Evolutionary conservation across 2,888 invertebrate species (phyloP).

Genomic region (Leucoptera coffeella): DNA sequence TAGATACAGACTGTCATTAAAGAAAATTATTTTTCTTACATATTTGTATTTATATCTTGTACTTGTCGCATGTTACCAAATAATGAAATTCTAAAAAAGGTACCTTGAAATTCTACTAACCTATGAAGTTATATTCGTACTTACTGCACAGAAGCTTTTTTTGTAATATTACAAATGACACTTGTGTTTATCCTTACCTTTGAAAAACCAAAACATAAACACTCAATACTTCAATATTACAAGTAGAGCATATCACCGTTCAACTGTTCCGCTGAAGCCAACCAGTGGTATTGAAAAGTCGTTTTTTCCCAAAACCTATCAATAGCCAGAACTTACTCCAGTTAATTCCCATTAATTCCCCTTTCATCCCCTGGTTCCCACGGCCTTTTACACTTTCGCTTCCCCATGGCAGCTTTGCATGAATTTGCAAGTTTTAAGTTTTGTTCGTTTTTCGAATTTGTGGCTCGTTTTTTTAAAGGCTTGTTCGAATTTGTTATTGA

Average conservation of each 20-base stretch:
- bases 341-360: neutral
- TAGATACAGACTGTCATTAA: too few species aligned
- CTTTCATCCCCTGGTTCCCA: conserved; percentile 1
- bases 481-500: too few species aligned
- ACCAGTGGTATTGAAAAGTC: conserved; percentile 14
- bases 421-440: conserved; percentile 4
- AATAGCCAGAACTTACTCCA: conserved; percentile 16
- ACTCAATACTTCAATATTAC: neutral
- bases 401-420: conserved; percentile 1
- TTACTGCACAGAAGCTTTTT: too few species aligned
- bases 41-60: too few species aligned
- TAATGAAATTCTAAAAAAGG: too few species aligned
- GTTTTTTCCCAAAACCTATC: conserved; percentile 26
- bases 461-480: conserved; percentile 2
- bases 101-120: too few species aligned
- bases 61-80: too few species aligned
- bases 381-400: neutral
- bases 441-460: too few species aligned
- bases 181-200: neutral
- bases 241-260: neutral
- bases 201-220: neutral
- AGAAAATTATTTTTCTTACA: too few species aligned
- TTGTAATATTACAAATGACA: too few species aligned
- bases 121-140: too few species aligned
- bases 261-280: neutral